Evolutionary conservation across 2,888 invertebrate genomes (phyloP).

Genomic region (Chrysolina oricalcia): DNA sequence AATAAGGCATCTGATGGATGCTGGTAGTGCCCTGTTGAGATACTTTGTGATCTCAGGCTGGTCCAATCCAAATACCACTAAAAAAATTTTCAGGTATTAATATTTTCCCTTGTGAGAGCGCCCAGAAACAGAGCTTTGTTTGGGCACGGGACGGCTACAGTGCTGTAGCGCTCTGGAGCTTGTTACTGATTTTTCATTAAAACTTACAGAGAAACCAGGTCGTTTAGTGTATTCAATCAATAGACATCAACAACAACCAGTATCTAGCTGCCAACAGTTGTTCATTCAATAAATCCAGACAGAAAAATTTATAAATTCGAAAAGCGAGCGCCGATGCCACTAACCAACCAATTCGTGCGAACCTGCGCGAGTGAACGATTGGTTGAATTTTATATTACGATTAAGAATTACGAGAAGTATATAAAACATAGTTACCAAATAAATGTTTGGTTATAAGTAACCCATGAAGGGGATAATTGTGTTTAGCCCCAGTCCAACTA

Average conservation of each 20-base stretch:
- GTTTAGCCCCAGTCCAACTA: slow-evolving; percentile 25
- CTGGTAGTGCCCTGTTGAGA: too few species aligned
- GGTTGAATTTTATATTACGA: slow-evolving; percentile 20
- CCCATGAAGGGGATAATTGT: slow-evolving; percentile 18
- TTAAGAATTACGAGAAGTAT: slow-evolving; percentile 5
- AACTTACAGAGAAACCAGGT: slow-evolving; percentile 21
- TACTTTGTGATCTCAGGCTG: too few species aligned
- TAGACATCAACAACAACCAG: slow-evolving; percentile 4
- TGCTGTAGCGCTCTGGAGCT: slow-evolving; percentile 16
- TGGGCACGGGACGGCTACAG: slow-evolving; percentile 17
- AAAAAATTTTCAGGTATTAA: too few species aligned
- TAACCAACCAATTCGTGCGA: slow-evolving; percentile 17
- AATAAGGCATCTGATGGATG: too few species aligned
- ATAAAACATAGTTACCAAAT: slow-evolving; percentile 22
- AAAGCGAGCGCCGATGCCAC: slow-evolving; percentile 23
- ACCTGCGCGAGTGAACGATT: slow-evolving; percentile 20
- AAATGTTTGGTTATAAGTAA: slow-evolving; percentile 18
- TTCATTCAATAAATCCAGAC: slow-evolving; percentile 10
- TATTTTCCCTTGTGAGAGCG: not conserved
- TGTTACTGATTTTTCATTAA: slow-evolving; percentile 21
- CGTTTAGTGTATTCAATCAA: slow-evolving; percentile 21
- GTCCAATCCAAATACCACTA: too few species aligned
- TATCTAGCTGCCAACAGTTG: slow-evolving; percentile 25
- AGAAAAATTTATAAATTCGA: slow-evolving; percentile 23
- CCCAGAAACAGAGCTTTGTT: slow-evolving; percentile 9